phyloP scores from a whole-genome alignment of 1,140 invertebrate species.

The Drosophila sechellia region DNA sequence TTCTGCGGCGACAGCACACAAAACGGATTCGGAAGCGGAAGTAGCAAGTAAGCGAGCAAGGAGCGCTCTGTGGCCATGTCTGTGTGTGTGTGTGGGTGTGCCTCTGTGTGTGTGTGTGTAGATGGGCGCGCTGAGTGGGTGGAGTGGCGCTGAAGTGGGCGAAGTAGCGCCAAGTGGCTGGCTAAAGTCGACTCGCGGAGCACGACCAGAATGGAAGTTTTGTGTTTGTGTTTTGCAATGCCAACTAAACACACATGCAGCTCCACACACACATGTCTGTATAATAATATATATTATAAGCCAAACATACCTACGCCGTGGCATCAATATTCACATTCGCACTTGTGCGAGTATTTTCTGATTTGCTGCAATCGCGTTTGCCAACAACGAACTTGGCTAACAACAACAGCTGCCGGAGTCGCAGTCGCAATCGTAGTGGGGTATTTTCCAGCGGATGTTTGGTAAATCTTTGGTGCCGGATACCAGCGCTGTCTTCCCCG shows the following conservation, averaged over 20 bases:
- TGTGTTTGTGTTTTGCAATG: constrained; percentile 51
- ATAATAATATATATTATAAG: constrained; percentile 9
- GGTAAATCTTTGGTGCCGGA: constrained; percentile 79
- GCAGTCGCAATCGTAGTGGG: neutral
- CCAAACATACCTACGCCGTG: constrained; percentile 35
- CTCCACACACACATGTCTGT: neutral
- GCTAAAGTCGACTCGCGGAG: constrained; percentile 55
- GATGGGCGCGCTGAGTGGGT: constrained; percentile 5
- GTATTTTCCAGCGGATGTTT: constrained; percentile 74
- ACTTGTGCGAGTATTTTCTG: constrained; percentile 82
- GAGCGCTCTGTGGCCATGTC: constrained; percentile 20
- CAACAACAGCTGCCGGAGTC: constrained; percentile 34
- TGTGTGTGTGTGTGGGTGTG: neutral
- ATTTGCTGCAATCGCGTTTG: constrained; percentile 78
- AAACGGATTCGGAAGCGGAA: constrained; percentile 83
- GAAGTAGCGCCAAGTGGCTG: constrained; percentile 76
- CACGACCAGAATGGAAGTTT: constrained; percentile 52
- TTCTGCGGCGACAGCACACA: constrained; percentile 83
- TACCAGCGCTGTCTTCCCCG: constrained; percentile 55
- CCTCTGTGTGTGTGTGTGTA: neutral
- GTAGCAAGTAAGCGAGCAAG: constrained; percentile 81
- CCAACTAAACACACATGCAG: constrained; percentile 26
- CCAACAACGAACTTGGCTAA: constrained; percentile 63
- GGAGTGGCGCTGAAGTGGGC: constrained; percentile 49
- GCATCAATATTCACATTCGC: constrained; percentile 83